Conservation (phyloP, 2,888 invertebrate genomes). For the Theristus sp. region DNA sequence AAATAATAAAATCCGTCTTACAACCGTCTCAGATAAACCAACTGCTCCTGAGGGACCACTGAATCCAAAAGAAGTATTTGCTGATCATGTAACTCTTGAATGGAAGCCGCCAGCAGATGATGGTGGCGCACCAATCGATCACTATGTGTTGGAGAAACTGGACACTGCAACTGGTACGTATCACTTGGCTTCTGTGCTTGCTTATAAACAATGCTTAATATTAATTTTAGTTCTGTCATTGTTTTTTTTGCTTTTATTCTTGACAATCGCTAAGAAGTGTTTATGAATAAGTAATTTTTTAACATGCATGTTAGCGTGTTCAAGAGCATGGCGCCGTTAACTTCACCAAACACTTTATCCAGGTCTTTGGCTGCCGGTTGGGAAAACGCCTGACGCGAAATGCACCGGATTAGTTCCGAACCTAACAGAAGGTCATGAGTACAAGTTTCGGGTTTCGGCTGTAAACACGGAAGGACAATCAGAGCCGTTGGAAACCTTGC, state of each 20-base stretch:
- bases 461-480: constrained; percentile 39
- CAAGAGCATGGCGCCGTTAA: too few relatives aligned
- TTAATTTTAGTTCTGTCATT: too few relatives aligned
- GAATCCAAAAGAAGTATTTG: constrained; percentile 64
- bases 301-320: too few relatives aligned
- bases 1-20: not conserved
- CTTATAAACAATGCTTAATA: too few relatives aligned
- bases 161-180: not conserved
- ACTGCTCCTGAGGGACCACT: constrained; percentile 43
- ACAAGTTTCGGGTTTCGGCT: constrained; percentile 39
- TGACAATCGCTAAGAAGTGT: too few relatives aligned
- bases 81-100: constrained; percentile 70
- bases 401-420: not conserved
- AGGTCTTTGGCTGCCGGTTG: not conserved
- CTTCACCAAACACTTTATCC: too few relatives aligned
- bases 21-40: constrained; percentile 28
- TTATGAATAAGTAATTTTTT: too few relatives aligned
- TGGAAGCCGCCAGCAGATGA: constrained; percentile 69
- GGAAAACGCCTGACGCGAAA: not conserved
- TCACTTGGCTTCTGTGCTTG: too few relatives aligned
- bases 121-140: constrained; percentile 63
- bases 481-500: constrained; percentile 34
- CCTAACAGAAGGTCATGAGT: constrained; percentile 21
- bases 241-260: too few relatives aligned
- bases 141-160: constrained; percentile 65